A percentile compares a stretch with the other conserved stretches of the same genome.
Evolutionary conservation across 2,797 vertebrate species (phyloP).

Genomic region (Sebastes alutus): DNA sequence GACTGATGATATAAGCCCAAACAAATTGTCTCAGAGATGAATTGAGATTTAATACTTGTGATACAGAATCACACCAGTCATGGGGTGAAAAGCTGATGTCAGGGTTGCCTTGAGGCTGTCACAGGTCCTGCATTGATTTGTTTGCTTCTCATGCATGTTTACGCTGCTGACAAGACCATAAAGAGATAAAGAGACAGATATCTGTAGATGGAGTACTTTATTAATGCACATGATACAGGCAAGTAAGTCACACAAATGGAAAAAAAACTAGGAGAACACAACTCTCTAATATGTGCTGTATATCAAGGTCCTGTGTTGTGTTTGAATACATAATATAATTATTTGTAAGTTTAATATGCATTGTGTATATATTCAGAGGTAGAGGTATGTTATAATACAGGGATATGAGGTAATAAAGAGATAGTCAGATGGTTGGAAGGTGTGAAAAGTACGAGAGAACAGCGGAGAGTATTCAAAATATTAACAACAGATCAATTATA

Average conservation of each 20-base stretch:
- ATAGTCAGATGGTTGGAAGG: neutral
- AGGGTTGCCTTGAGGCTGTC: conserved; percentile 40
- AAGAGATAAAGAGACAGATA: neutral
- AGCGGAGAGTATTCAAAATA: neutral
- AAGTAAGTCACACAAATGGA: neutral
- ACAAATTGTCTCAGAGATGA: neutral
- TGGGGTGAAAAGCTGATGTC: conserved; percentile 11
- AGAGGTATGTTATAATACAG: neutral
- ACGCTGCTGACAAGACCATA: neutral
- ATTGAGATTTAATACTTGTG: conserved; percentile 16
- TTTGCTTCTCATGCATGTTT: conserved; percentile 5
- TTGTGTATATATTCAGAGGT: neutral
- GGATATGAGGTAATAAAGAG: neutral
- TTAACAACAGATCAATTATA: neutral
- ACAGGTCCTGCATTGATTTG: conserved; percentile 12
- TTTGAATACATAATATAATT: neutral
- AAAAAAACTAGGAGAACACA: neutral
- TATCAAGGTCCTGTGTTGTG: neutral
- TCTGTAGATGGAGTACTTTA: neutral
- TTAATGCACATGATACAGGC: neutral
- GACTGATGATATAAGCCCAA: neutral
- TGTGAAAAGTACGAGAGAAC: neutral
- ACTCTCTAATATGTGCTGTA: neutral
- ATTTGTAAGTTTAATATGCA: neutral
- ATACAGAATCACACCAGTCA: conserved; percentile 22